A percentile compares a stretch with the other conserved stretches of the same genome.
Evolutionary conservation across 2,113 vertebrate genomes (phyloP).

Genomic region (Pteropus alecto): DNA sequence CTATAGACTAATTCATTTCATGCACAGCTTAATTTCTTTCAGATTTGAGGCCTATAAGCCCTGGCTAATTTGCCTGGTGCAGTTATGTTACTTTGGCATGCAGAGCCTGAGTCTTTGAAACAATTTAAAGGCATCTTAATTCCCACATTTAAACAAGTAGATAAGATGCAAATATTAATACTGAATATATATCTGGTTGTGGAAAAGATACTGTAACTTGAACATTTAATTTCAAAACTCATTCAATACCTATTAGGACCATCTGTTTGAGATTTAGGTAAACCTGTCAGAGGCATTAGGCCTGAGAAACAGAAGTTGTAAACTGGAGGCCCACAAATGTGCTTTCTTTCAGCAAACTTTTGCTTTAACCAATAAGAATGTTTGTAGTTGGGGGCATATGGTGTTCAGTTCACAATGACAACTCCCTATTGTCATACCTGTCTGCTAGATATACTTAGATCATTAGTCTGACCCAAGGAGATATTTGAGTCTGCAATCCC

Average conservation of each 20-base stretch:
- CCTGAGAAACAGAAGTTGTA: background rate
- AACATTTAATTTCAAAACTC: conserved; percentile 45
- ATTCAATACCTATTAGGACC: conserved; percentile 13
- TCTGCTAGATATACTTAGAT: background rate
- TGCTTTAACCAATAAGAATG: background rate
- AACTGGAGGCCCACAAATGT: background rate
- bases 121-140: conserved; percentile 35
- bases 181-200: background rate
- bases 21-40: conserved; percentile 47
- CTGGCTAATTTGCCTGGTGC: conserved; percentile 33
- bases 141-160: background rate
- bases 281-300: background rate
- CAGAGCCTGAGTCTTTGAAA: conserved; percentile 7
- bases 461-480: background rate
- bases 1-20: conserved; percentile 56
- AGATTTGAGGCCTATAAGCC: background rate
- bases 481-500: background rate
- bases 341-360: background rate
- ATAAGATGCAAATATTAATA: conserved; percentile 46
- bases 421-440: background rate
- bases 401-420: background rate
- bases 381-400: background rate
- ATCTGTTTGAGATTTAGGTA: conserved; percentile 57
- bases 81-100: conserved; percentile 37
- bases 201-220: conserved; percentile 1